Evolutionary conservation across 2,113 vertebrate species (phyloP).

Genomic region (Nestor notabilis): DNA sequence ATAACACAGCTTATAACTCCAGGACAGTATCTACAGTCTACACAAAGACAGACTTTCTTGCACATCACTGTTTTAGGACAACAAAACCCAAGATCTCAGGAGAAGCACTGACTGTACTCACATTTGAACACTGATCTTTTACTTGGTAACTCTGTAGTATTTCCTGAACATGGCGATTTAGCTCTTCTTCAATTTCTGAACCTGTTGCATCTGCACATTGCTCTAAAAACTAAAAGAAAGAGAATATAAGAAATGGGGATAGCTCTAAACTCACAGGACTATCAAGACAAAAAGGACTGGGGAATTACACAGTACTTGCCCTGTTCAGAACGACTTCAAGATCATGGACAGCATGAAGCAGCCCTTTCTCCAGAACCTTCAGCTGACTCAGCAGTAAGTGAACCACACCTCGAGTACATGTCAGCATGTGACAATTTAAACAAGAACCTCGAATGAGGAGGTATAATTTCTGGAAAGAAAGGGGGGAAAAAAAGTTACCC

Average conservation of each 20-base stretch:
- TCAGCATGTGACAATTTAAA: conserved; percentile 86
- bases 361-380: conserved; percentile 83
- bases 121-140: conserved; percentile 46
- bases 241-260: neutral
- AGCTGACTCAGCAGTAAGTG: conserved; percentile 89
- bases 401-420: conserved; percentile 83
- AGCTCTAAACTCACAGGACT: neutral
- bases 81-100: neutral
- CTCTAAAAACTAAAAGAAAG: conserved; percentile 81
- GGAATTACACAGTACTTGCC: conserved; percentile 70
- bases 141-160: conserved; percentile 68
- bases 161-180: conserved; percentile 74
- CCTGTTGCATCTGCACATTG: conserved; percentile 76
- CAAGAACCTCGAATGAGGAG: conserved; percentile 90
- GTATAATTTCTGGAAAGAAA: conserved; percentile 79
- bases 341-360: conserved; percentile 85
- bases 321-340: conserved; percentile 80
- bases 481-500: neutral
- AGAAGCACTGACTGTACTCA: conserved; percentile 43
- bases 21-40: neutral
- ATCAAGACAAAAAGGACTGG: neutral
- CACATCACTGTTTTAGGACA: neutral
- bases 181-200: conserved; percentile 80
- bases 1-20: neutral
- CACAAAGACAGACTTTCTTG: neutral